Base-by-base conservation (phyloP, 1,140 invertebrate species). In the Drosophila kohkoa region DNA sequence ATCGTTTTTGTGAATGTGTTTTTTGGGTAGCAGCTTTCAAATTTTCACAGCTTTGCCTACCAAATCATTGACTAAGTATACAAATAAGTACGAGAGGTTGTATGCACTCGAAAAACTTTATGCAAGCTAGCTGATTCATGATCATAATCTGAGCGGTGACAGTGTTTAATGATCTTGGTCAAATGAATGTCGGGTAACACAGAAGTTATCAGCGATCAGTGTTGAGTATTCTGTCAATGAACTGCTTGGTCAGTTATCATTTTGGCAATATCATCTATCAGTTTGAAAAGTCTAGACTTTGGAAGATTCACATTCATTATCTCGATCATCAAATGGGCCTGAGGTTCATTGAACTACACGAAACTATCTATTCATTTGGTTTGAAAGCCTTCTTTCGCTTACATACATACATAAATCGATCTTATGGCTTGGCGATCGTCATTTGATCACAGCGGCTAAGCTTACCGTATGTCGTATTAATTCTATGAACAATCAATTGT, bases 211-310 rank as follows among this genome's bases (percentile, higher is more conserved):
- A 46, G 58, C 51, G 35, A 82, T 78, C 75, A 48, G 79, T 68
- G 83, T 66, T 82, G 79, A 82, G 65, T 58, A 70, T 70, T 82
- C 83, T 88, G 82, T 88, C 82, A 82, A 46, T 82, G 76, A 86
- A 82, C 71, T 63, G 75, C 60, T 64, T 58, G 49, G 66, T 55
- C 60, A 67, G 68, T 76, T 74, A 76, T 58, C 65, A 38, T 80
- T 62, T 72, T 43, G 60, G 54, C 52, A 72, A 60, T 67, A 54
- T 64, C 77, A 80, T 69, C 71, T 73, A 77, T 83, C 60, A 69
- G 60, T 55, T 2, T 66, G 59, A 82, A 59, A 67, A 51, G 46
- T 51, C 51, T 45, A 51, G 43, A 35, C 49, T 45, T 28, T 11
- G 46, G 10, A 35, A 70, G 28, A 54, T 60, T 54, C 58, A 35